Evolutionary conservation across 2,113 vertebrate species (phyloP), one percentile per base, ranked within the genome.

Genomic region (Thamnophis sirtalis): DNA sequence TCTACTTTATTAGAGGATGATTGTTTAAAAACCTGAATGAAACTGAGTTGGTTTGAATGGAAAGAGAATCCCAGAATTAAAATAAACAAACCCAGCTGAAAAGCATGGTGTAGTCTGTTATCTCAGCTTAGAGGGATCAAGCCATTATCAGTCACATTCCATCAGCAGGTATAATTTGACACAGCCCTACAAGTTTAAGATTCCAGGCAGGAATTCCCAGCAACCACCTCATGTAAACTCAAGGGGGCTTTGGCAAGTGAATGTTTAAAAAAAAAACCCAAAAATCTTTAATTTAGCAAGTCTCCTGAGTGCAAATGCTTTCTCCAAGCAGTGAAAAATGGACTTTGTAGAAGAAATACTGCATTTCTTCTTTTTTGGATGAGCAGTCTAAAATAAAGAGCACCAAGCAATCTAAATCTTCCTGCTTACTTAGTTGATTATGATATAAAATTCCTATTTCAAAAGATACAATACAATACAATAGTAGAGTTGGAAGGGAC

Each of bases 61-160:
- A 91, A 96, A 96, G 92, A 94, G 96, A 94, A 93, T 95, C 92
- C 60, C 92, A 95, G 88, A 96, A 94, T 93, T 92, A 94, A 95
- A 95, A 90, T 95, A 95, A 97, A 97, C 90, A 97, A 90, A 95
- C 92, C 91, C 93, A 90, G 93, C 95, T 95, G 0, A 17, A 90
- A 95, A 96, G 93, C 96, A 92, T 73, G 55, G 92, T 90, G 50
- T 92, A 88, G 51, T 33, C 68, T 92, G 93, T 7, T 92, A 87
- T 96, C 92, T 54, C 92, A 89, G 86, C 88, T 95, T 89, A 95
- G 86, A 80, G 92, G 50, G 43, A 95, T 92, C 92, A 95, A 90
- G 90, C n/a, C n/a, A 91, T 93, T 95, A 87, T 93, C 91, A 73
- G 73, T 92, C 94, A 58, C 92, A 60, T 94, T 95, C 60, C 89